A percentile compares a stretch with the other conserved stretches of the same genome.
Evolutionary conservation across 2,888 invertebrate species (phyloP).

Genomic region (Drosophila recens): DNA sequence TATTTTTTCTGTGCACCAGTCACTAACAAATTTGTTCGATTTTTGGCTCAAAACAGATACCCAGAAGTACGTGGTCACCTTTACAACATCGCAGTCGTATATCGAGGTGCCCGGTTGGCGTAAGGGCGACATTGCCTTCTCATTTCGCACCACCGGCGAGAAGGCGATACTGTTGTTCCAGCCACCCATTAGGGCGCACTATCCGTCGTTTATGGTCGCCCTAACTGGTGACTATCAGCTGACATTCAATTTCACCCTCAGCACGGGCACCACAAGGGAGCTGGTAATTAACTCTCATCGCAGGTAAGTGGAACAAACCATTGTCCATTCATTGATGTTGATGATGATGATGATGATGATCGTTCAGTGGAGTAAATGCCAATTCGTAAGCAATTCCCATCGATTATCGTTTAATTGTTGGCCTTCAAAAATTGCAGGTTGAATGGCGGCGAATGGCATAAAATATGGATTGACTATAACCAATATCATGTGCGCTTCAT

Average conservation of each 20-base stretch:
- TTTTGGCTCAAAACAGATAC: constrained; percentile 88
- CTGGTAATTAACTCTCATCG: constrained; percentile 92
- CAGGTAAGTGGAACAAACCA: constrained; percentile 84
- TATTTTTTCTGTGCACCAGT: too few relatives aligned
- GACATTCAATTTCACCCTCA: constrained; percentile 95
- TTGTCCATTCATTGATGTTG: background rate
- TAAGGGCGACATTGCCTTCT: constrained; percentile 96
- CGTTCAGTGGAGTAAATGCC: constrained; percentile 5
- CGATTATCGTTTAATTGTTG: constrained; percentile 66
- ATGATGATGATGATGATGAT: background rate
- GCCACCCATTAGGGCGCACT: constrained; percentile 94
- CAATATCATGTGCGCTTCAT: constrained; percentile 96
- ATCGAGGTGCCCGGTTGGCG: constrained; percentile 97
- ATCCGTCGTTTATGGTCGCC: constrained; percentile 96
- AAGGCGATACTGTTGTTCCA: constrained; percentile 96
- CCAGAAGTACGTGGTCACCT: constrained; percentile 96
- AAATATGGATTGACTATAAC: constrained; percentile 97
- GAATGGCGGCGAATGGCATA: constrained; percentile 98
- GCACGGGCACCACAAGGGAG: constrained; percentile 92
- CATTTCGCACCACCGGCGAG: constrained; percentile 95
- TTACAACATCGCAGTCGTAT: constrained; percentile 96
- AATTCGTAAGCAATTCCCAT: constrained; percentile 17
- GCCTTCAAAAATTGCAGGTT: constrained; percentile 87
- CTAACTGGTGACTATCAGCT: constrained; percentile 94
- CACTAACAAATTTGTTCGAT: constrained; percentile 8